phyloP scores from a whole-genome alignment of 2,113 vertebrate species.

The Malurus melanocephalus region DNA sequence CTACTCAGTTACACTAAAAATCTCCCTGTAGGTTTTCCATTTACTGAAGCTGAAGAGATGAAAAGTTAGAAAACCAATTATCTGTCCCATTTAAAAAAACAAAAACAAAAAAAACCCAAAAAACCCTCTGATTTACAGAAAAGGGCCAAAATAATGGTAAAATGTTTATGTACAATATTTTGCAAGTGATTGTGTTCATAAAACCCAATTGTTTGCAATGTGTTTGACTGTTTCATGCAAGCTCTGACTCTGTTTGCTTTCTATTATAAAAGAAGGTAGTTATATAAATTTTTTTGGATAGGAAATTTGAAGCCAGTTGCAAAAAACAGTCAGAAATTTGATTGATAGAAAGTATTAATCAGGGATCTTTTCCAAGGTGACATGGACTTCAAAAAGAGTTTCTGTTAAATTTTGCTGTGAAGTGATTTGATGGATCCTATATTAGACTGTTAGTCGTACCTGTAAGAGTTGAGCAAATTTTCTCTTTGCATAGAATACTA shows the following conservation, averaged over 20 bases:
- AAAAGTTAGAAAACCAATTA: neutral
- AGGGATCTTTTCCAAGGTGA: neutral
- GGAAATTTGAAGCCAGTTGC: neutral
- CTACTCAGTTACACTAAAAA: neutral
- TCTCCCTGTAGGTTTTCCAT: neutral
- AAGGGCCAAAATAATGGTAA: neutral
- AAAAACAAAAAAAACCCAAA: no score
- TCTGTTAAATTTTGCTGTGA: neutral
- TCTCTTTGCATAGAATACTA: neutral
- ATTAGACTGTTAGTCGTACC: neutral
- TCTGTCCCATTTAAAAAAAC: neutral
- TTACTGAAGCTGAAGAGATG: neutral
- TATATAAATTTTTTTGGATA: neutral
- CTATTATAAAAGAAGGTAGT: neutral
- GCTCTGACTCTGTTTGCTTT: neutral
- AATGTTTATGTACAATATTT: neutral
- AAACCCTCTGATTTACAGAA: neutral
- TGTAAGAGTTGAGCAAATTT: neutral
- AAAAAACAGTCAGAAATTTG: neutral
- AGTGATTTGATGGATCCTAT: neutral
- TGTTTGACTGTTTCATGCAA: neutral
- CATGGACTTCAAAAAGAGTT: neutral
- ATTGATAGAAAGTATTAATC: neutral
- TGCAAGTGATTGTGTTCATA: neutral
- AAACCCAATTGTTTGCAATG: neutral